Evolutionary conservation across 1,140 invertebrate genomes (phyloP), one percentile per base, ranked within the genome.

Genomic region (Lepidostoma basale): DNA sequence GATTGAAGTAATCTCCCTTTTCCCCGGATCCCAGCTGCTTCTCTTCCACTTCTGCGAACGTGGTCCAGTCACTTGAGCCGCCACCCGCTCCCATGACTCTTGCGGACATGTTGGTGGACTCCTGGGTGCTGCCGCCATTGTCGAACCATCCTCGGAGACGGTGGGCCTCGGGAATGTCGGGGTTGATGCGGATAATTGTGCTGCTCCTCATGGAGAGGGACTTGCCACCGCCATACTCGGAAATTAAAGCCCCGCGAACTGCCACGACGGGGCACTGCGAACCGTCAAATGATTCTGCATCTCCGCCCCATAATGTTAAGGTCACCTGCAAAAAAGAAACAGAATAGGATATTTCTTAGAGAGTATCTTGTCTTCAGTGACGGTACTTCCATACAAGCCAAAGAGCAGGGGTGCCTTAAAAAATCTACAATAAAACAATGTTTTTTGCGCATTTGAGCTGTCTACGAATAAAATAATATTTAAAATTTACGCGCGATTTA

Each of bases 81-180:
- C 76, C 79, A 2, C 81, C 83, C 0, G 65, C 25, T 62, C 75
- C 76, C 0, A 85, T 86, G 39, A 75, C 71, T 70, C 83, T 81
- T 22, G 84, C 84, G 12, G 90, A 92, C 10, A 93, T 84, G 75
- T 88, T 88, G 54, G 81, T 85, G 5, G 83, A 75, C 18, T 89
- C 85, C 65, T 85, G 81, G 16, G 84, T 79, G 5, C 82, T 85
- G 12, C 92, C 92, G 26, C 88, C 88, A 66, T 88, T 88, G 74
- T 95, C 93, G 76, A 88, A 98, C 97, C 97, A 99, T 22, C 93
- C 94, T 56, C 91, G 86, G 22, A 98, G 82, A 69, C 87, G 84
- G 76, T 96, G 92, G 0, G 93, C 91, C 77, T 97, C 94, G 3
- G 88, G 85, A 6, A 97, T 84, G 77, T 98, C 95, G 0, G 97